These are phyloP conservation scores for Oscheius onirici DNA, from an alignment of 2,888 invertebrate genomes.

Conservation along the genomic window DNA sequence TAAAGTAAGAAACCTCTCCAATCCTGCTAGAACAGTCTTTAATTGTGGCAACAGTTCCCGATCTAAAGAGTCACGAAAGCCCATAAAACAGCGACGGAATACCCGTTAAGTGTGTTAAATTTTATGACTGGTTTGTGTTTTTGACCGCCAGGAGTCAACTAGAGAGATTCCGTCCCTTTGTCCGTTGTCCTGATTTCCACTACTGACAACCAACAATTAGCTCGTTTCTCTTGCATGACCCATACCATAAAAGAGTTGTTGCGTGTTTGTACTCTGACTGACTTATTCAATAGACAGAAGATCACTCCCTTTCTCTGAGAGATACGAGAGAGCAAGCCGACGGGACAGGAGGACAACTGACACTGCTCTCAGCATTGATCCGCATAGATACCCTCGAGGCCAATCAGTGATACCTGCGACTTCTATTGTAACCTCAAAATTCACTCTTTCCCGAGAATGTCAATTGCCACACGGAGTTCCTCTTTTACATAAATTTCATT, in stretches of 20 bases:
- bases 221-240: background rate
- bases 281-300: background rate
- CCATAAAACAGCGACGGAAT: no score
- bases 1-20: no score
- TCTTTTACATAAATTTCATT: no score
- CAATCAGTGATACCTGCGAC: slow-evolving; percentile 24
- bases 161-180: background rate
- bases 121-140: no score
- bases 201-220: slow-evolving; percentile 17
- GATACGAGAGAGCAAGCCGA: slow-evolving; percentile 11
- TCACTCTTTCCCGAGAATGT: no score
- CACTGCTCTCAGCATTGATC: slow-evolving; percentile 21
- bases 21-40: no score
- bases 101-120: no score
- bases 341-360: slow-evolving; percentile 22
- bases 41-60: no score
- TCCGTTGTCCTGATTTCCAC: slow-evolving; percentile 15
- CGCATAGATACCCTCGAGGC: slow-evolving; percentile 27
- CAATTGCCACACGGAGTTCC: no score
- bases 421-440: slow-evolving; percentile 11
- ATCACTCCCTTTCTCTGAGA: slow-evolving; percentile 4
- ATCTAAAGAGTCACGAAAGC: no score
- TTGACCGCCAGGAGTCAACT: no score
- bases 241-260: slow-evolving; percentile 18
- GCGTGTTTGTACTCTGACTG: slow-evolving; percentile 6